Base-by-base conservation (phyloP, 2,888 invertebrate species). In the Clitarchus hookeri region DNA sequence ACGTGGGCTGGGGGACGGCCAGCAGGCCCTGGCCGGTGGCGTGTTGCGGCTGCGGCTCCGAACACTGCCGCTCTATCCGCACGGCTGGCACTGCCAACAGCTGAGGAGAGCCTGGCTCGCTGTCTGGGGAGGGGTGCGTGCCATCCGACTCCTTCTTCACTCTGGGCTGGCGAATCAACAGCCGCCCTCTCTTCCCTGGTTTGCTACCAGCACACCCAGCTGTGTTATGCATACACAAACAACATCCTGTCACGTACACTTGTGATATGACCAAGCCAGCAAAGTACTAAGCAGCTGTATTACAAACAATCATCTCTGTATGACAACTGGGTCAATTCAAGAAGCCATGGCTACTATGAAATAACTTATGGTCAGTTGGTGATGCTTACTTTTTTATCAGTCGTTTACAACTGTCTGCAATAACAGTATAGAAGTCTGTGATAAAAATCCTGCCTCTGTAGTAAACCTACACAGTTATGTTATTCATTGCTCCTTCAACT, bases 151-250 rank as follows among this genome's bases (percentile, higher is more conserved):
- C 95, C 85, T 94, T 93, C 90, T 95, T 95, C 86, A 95, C 93
- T 83, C 95, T 92, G 26, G 94, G 94, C 89, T 95, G 95, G 79
- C 95, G 92, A 91, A 94, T 95, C 83, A 95, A 91, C 87, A 94
- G 93, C 79, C 95, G 93, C 87, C 94, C 94, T 86, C 95, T 92
- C 91, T 94, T 95, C 27, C 83, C 85, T 48, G 84, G 54, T 85
- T 87, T 87, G 78, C 79, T 54, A 19, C 82, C 65, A n/a, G 65
- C 65, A n/a, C 23, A n/a, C 65, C 65, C n/a, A 19, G 65, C 65
- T 48, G 48, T 48, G 48, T 48, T 48, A 48, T 48, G 48, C 48
- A 48, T 48, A 65, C 65, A 65, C 65, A 65, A 65, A 65, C 65
- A 65, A 65, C 6, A 65, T n/a, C 6, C 65, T 65, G 65, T 19